Evolutionary conservation across 2,888 invertebrate genomes (phyloP).

Genomic region (Electrophaes corylata): DNA sequence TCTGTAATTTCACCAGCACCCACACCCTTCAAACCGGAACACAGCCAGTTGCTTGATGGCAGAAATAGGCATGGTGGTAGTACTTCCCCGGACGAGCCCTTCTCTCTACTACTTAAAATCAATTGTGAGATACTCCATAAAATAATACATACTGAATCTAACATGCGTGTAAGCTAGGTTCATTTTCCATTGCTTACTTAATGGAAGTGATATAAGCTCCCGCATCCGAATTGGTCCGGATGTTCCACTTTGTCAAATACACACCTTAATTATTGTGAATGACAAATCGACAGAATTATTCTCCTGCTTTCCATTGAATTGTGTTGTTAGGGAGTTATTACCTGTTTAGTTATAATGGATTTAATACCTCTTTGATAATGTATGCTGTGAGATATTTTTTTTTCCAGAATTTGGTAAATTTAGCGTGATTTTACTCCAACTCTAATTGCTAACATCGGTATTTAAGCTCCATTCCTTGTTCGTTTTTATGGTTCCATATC

Average conservation of each 20-base stretch:
- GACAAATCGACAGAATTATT: slow-evolving; percentile 13
- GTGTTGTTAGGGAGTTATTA: slow-evolving; percentile 14
- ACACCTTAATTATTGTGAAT: slow-evolving; percentile 12
- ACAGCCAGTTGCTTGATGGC: no score
- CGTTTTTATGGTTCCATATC: no score
- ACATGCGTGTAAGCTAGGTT: background rate
- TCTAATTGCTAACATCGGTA: no score
- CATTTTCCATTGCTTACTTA: background rate
- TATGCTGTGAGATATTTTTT: background rate
- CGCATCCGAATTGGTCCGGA: slow-evolving; percentile 2
- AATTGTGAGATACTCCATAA: no score
- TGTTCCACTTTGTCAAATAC: slow-evolving; percentile 18
- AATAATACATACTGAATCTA: background rate
- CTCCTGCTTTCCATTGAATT: slow-evolving; percentile 16
- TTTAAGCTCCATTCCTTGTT: no score
- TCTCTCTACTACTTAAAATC: background rate
- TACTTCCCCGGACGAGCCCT: no score
- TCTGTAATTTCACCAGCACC: no score
- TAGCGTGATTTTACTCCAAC: background rate
- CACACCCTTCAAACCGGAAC: no score
- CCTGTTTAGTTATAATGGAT: slow-evolving; percentile 3
- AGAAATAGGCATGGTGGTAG: no score
- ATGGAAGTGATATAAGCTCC: background rate
- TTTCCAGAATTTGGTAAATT: background rate
- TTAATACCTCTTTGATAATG: slow-evolving; percentile 10